Conservation (phyloP, 2,888 invertebrate genomes). For the Pachydiplax longipennis region DNA sequence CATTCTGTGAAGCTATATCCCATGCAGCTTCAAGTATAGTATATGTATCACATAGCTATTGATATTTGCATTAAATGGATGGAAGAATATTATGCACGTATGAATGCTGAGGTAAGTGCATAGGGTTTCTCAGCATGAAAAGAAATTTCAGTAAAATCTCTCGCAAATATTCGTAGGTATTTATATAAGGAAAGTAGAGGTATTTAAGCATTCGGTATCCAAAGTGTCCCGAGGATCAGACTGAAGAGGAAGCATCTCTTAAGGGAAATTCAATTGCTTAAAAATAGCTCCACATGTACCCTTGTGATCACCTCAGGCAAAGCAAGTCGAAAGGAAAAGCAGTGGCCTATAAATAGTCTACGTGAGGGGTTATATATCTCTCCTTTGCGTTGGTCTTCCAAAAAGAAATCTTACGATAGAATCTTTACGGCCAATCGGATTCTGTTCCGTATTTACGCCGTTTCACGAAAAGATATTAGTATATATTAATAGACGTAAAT, state of each 20-base stretch:
- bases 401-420: neutral
- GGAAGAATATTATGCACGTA: no score
- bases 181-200: neutral
- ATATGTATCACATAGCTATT: no score
- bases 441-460: neutral
- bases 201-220: neutral
- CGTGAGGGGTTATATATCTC: neutral
- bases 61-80: no score
- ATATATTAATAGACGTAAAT: neutral
- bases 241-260: neutral
- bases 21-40: no score
- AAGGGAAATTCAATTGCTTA: conserved; percentile 13
- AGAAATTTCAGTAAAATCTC: no score
- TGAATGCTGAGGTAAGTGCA: no score
- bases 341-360: conserved; percentile 2
- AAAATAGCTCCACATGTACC: conserved; percentile 26
- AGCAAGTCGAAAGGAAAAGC: conserved; percentile 15
- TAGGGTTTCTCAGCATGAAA: no score
- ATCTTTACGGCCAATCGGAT: neutral
- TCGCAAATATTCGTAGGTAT: no score
- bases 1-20: no score
- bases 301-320: conserved; percentile 37
- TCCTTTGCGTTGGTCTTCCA: conserved; percentile 27
- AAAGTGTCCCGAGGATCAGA: neutral
- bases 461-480: neutral